phyloP scores from a whole-genome alignment of 2,797 vertebrate genomes.

The Toxotes lorentzi region DNA sequence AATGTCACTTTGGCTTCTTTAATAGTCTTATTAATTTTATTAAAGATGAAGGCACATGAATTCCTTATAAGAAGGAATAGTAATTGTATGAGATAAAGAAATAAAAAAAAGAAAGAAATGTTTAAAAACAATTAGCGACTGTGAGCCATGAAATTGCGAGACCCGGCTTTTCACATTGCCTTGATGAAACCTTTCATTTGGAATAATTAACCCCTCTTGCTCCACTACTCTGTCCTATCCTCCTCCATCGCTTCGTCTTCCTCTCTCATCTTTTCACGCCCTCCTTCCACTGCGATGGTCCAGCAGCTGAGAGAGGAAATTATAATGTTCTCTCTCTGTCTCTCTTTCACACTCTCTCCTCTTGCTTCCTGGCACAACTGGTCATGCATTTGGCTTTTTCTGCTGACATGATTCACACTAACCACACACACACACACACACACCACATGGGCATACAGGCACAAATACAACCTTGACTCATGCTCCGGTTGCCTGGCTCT shows the following conservation, averaged over 20 bases:
- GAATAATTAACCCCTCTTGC: conserved; percentile 76
- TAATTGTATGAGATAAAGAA: not conserved
- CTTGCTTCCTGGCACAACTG: conserved; percentile 49
- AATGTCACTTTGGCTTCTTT: not conserved
- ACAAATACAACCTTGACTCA: conserved; percentile 52
- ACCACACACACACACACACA: conserved; percentile 45
- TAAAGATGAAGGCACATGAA: not conserved
- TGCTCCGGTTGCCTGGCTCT: conserved; percentile 20
- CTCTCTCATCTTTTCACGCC: conserved; percentile 47
- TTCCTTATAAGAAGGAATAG: not conserved
- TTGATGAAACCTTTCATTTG: conserved; percentile 66
- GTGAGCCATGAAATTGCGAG: conserved; percentile 43
- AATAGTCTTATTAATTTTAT: not conserved
- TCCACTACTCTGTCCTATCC: conserved; percentile 21
- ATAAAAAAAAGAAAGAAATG: not conserved
- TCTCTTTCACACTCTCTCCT: conserved; percentile 45
- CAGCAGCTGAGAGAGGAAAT: conserved; percentile 75
- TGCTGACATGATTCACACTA: conserved; percentile 58
- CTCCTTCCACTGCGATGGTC: conserved; percentile 44
- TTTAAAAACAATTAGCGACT: not conserved
- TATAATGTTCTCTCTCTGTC: conserved; percentile 65
- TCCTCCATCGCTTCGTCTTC: conserved; percentile 52
- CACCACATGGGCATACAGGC: conserved; percentile 36
- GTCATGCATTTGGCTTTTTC: conserved; percentile 51
- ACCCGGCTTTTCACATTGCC: conserved; percentile 42